phyloP scores from a whole-genome alignment of 2,888 invertebrate genomes.

The Chymomyza fuscimana region DNA sequence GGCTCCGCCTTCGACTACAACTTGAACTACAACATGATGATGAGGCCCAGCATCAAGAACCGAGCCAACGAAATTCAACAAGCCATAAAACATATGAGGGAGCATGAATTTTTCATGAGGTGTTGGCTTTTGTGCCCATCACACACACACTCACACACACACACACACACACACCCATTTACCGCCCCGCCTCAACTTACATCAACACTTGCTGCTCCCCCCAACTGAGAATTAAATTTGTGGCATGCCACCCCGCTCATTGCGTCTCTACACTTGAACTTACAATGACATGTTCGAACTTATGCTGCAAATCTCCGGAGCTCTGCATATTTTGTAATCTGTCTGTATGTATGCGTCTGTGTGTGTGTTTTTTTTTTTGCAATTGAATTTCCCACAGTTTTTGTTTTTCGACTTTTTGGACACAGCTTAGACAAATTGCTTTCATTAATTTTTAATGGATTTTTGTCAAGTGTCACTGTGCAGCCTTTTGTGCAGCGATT shows the following conservation, averaged over 20 bases:
- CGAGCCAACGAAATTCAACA: constrained; percentile 71
- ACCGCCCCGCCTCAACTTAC: constrained; percentile 14
- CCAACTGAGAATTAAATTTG: constrained; percentile 1
- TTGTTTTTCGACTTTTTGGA: constrained; percentile 19
- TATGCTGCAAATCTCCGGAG: constrained; percentile 40
- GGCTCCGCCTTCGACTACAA: constrained; percentile 67
- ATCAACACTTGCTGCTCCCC: constrained; percentile 21
- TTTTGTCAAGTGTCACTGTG: background rate
- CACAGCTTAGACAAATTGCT: constrained; percentile 55
- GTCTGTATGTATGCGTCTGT: constrained; percentile 49
- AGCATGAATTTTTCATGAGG: constrained; percentile 78
- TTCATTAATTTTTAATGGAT: constrained; percentile 60
- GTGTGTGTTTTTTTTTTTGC: constrained; percentile 28
- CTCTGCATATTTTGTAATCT: background rate
- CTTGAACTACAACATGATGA: constrained; percentile 54
- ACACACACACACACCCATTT: constrained; percentile 39
- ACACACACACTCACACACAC: constrained; percentile 13
- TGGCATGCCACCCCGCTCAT: constrained; percentile 4
- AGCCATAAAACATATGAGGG: constrained; percentile 77
- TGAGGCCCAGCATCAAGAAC: constrained; percentile 17
- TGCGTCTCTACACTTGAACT: constrained; percentile 65
- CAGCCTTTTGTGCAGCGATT: background rate
- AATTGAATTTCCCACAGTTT: background rate
- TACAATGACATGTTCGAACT: constrained; percentile 69
- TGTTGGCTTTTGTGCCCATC: constrained; percentile 76